Base-by-base conservation (phyloP, 2,113 vertebrate genomes). In the Oryzias melastigma region DNA sequence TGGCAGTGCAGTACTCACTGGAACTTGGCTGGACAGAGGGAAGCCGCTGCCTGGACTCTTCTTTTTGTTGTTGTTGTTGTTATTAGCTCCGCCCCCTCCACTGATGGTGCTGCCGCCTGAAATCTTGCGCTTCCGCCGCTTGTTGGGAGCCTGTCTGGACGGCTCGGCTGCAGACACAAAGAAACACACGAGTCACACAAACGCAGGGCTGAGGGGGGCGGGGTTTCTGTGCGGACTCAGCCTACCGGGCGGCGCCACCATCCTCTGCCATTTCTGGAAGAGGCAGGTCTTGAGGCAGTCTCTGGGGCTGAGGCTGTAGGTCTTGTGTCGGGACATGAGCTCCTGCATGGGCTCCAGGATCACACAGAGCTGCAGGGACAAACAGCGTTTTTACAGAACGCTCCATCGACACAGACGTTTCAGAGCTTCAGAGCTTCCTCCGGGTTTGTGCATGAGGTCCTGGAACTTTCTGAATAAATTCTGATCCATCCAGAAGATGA, bases 261-360 rank as follows among this genome's bases (percentile, higher is more conserved):
- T 98, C 78, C 96, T 93, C 84, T 98, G 96, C 97, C 97, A 99
- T 88, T 99, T 98, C 90, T 99, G 96, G 90, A 98, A 99, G 71
- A 99, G 95, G 85, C 97, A 99, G 68, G 96, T 98, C 89, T 98
- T 99, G 91, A 98, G 95, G 91, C 97, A 99, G 91, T 99, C 97
- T 71, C 96, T 93, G 64, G 97, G 97, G 91, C 96, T 99, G 92
- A 99, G 94, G 89, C 95, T 98, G 89, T 99, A 98, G 10, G 97
- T 99, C 94, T 99, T 99, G 90, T 99, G 97, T 87, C 97, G 93
- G 62, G 97, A 99, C 97, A 98, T 99, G 77, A 99, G 92, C 92
- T 99, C 97, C 91, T 99, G 97, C 96, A 98, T 98, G 86, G 97
- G 97, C 93, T 98, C 97, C 57, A 99, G 91, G 88, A 99, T 99